A percentile compares a stretch with the other conserved stretches of the same genome.
phyloP scores from a whole-genome alignment of 2,888 invertebrate species.

The Calliscelio sp. region DNA sequence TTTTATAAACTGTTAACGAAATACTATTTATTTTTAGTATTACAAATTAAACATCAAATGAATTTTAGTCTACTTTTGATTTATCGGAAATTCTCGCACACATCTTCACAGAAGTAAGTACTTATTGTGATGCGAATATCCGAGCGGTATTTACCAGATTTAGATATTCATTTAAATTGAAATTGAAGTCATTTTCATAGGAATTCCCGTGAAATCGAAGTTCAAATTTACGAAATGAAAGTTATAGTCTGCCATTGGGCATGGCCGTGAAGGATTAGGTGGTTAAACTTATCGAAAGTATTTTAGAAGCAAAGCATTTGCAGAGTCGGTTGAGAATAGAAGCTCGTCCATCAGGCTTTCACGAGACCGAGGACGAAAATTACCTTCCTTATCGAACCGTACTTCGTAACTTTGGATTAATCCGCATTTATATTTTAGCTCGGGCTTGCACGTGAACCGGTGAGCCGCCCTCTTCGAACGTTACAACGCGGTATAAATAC shows the following conservation, averaged over 20 bases:
- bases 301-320: slow-evolving; percentile 70
- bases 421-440: slow-evolving; percentile 82
- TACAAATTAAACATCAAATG: too few relatives aligned
- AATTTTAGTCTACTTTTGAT: too few relatives aligned
- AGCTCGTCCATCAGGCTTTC: slow-evolving; percentile 75
- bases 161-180: slow-evolving; percentile 56
- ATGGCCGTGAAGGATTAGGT: slow-evolving; percentile 65
- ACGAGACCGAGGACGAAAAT: slow-evolving; percentile 78
- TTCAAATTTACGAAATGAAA: slow-evolving; percentile 68
- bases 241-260: slow-evolving; percentile 57
- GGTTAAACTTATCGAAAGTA: slow-evolving; percentile 73
- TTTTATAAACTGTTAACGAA: too few relatives aligned
- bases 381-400: slow-evolving; percentile 82
- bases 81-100: too few relatives aligned
- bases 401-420: slow-evolving; percentile 81
- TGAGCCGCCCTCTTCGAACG: slow-evolving; percentile 68
- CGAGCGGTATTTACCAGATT: slow-evolving; percentile 40
- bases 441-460: slow-evolving; percentile 70
- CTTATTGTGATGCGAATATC: slow-evolving; percentile 40
- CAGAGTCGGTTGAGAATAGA: slow-evolving; percentile 69
- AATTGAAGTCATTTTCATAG: slow-evolving; percentile 51
- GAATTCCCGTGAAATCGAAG: slow-evolving; percentile 47
- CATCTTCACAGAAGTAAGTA: slow-evolving; percentile 39
- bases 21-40: too few relatives aligned
- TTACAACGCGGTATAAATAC: slow-evolving; percentile 77